Base-by-base conservation (phyloP, 2,797 vertebrate genomes). In the Anguilla megastoma region DNA sequence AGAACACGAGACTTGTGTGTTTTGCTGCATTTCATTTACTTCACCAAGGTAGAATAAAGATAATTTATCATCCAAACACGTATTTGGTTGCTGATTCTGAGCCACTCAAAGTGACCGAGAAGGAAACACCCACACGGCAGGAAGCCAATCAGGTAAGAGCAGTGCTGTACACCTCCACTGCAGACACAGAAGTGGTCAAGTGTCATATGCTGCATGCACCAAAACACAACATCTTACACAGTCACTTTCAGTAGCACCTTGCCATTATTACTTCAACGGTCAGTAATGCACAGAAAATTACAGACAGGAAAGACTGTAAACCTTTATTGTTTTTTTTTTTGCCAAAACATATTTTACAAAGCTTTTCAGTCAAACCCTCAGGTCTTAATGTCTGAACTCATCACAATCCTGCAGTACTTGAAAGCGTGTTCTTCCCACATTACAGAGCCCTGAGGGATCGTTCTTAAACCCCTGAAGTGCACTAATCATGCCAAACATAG, bases 301-400 rank as follows among this genome's bases (percentile, higher is more conserved):
- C 52, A 21, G 1, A 87, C 48, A 89, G 87, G 66, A 58, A 92
- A 92, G 91, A 93, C 87, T 92, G 89, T 89, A 92, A 92, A 89
- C 90, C 84, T 95, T 94, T 94, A 93, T 94, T 95, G 50, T 93
- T 41, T 52, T 10, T 8, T 52, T 52, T 87, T 88, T 89, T 87
- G 87, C 88, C 63, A 91, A 91, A 92, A 91, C 33, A 91, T 92
- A 91, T 80, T 92, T 66, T 92, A 94, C 91, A 93, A 66, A 91
- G 87, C 80, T 88, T 87, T 89, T 63, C 76, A 90, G 87, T 60
- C 79, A 88, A 79, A 66, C 89, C 86, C 85, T 87, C 87, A 85
- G 79, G 89, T 87, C 24, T 33, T 56, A 89, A 56, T 45, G 21
- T 54, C 7, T 85, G 54, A 85, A 60, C 36, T 41, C 33, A 60